A percentile compares a stretch with the other conserved stretches of the same genome.
phyloP scores from a whole-genome alignment of 2,113 vertebrate genomes.

The Cyphomyrus discorhynchus region DNA sequence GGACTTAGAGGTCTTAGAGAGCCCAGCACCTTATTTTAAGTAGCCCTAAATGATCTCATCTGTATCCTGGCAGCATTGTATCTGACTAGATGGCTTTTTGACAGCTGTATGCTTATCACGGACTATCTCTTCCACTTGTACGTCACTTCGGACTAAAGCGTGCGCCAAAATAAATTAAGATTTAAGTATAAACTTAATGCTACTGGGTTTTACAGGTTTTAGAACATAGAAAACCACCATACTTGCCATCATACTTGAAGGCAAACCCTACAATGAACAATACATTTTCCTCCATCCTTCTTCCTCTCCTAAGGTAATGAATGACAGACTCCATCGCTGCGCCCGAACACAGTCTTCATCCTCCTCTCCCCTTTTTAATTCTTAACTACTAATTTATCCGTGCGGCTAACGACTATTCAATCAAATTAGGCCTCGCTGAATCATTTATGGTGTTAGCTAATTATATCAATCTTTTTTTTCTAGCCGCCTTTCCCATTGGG shows the following conservation, averaged over 20 bases:
- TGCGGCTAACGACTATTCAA: not conserved
- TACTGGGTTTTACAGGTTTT: not conserved
- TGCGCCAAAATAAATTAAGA: not conserved
- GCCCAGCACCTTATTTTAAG: not conserved
- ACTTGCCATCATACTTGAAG: not conserved
- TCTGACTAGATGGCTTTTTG: not conserved
- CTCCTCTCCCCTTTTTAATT: not conserved
- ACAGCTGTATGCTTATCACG: not conserved
- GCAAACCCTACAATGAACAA: not conserved
- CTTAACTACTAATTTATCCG: constrained; percentile 7
- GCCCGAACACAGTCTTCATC: not conserved
- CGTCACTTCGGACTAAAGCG: not conserved
- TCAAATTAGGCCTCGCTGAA: constrained; percentile 6
- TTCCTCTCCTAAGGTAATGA: not conserved
- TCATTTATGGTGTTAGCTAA: not conserved
- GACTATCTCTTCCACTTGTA: not conserved
- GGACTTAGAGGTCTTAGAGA: not conserved
- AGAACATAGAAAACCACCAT: not conserved
- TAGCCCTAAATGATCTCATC: not conserved
- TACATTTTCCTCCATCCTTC: not conserved
- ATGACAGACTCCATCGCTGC: not conserved
- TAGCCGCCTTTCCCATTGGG: not conserved
- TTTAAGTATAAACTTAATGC: not conserved
- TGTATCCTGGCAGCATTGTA: not conserved
- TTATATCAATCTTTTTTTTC: not conserved